Evolutionary conservation across 2,888 invertebrate genomes (phyloP).

Genomic region (Branchinecta sandiegonensis): DNA sequence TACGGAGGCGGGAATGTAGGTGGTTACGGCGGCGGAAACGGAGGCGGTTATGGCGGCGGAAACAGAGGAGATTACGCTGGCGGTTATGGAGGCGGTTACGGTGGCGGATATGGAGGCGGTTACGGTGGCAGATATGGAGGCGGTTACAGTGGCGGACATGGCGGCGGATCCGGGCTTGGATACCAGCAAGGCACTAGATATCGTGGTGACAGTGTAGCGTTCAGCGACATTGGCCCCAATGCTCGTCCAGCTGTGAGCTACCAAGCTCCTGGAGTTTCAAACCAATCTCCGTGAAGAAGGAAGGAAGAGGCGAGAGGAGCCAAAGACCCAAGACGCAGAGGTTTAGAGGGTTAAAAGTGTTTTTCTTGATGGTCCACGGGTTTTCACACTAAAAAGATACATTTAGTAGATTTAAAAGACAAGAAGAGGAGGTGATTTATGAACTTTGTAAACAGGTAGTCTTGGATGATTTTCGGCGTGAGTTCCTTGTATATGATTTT

Average conservation of each 20-base stretch:
- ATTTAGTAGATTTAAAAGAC: too few species aligned
- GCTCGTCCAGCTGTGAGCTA: background rate
- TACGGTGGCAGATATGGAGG: background rate
- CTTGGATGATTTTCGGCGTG: too few species aligned
- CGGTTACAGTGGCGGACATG: background rate
- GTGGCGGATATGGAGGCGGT: background rate
- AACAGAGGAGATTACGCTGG: background rate
- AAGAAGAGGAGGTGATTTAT: too few species aligned
- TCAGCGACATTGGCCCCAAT: background rate
- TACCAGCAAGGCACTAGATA: background rate
- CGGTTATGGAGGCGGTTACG: background rate
- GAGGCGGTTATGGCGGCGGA: background rate
- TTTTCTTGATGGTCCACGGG: too few species aligned
- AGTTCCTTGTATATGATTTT: too few species aligned
- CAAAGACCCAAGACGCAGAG: too few species aligned
- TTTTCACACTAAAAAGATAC: too few species aligned
- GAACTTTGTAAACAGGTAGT: too few species aligned
- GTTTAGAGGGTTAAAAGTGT: too few species aligned
- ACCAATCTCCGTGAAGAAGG: background rate
- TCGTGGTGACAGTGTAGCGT: background rate
- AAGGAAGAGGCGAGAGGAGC: background rate
- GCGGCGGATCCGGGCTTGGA: background rate
- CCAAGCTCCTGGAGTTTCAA: background rate
- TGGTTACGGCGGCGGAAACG: background rate
- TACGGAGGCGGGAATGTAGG: background rate